These are phyloP conservation scores for Myrmecobius fasciatus DNA, from an alignment of 2,113 vertebrate genomes.

Conservation along the genomic window DNA sequence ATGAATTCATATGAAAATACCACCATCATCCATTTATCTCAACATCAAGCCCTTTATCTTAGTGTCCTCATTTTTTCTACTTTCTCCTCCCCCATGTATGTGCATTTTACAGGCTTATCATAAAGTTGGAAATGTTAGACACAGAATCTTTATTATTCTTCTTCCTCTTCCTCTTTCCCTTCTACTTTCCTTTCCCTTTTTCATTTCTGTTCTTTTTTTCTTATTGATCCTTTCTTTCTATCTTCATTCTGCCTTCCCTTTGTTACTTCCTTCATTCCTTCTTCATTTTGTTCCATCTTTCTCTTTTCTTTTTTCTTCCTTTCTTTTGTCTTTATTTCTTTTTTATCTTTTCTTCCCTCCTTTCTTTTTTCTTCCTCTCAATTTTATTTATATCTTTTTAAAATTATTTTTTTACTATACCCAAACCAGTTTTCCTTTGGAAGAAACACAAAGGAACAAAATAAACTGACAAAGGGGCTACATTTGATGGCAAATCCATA, in stretches of 20 bases:
- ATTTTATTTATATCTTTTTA: background rate
- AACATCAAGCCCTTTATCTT: background rate
- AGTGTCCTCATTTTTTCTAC: background rate
- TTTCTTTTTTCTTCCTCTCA: background rate
- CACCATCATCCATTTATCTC: conserved; percentile 5
- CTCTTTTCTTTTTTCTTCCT: background rate
- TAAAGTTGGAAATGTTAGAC: conserved; percentile 48
- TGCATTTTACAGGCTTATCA: conserved; percentile 48
- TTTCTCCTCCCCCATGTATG: conserved; percentile 33
- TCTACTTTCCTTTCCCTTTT: background rate
- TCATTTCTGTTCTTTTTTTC: background rate
- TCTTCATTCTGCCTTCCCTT: background rate
- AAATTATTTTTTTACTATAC: background rate
- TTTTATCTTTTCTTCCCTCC: background rate
- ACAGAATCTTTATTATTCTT: conserved; percentile 30
- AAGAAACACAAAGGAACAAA: no score
- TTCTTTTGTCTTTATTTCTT: background rate
- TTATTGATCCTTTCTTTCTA: background rate
- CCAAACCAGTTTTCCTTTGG: no score
- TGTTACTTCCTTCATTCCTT: no score
- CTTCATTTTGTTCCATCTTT: background rate
- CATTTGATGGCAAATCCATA: no score
- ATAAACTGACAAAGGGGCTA: no score
- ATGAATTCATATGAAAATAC: background rate
- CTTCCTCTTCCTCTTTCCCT: background rate